Conservation (phyloP, 64 coral and sea anemone genomes). For the Actinia tenebrosa region DNA sequence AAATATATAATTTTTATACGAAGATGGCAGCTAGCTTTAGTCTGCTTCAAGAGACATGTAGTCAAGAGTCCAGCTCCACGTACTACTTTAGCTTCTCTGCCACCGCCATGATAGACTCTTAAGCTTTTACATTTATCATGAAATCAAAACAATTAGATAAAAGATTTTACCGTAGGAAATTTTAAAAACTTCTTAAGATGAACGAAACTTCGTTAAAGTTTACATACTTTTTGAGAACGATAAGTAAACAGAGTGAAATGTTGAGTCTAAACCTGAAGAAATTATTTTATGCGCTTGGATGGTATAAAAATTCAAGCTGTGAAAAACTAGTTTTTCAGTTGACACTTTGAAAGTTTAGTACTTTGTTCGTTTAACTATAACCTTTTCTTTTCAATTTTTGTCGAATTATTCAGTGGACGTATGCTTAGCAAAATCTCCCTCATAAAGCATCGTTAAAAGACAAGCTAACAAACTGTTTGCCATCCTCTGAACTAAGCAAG, state of each 20-base stretch:
- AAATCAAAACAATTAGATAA: neutral
- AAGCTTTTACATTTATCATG: neutral
- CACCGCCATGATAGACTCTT: no score
- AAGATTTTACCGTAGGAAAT: neutral
- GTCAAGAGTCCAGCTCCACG: neutral
- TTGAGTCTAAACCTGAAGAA: neutral
- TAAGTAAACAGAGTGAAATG: neutral
- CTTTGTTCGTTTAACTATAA: neutral
- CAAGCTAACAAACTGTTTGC: conserved; percentile 3
- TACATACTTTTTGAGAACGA: neutral
- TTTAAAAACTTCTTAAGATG: neutral
- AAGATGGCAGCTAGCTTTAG: neutral
- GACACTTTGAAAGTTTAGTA: neutral
- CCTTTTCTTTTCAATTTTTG: no score
- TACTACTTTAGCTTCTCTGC: no score
- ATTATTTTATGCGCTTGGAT: neutral
- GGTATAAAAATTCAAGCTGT: neutral
- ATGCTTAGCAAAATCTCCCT: neutral
- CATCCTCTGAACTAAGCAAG: neutral
- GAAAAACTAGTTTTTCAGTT: neutral
- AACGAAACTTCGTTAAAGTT: neutral
- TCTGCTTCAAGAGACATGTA: neutral
- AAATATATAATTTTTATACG: neutral
- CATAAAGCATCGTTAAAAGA: neutral
- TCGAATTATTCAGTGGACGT: no score